Base-by-base conservation (phyloP, 2,888 invertebrate genomes). In the Anarsia innoxiella region DNA sequence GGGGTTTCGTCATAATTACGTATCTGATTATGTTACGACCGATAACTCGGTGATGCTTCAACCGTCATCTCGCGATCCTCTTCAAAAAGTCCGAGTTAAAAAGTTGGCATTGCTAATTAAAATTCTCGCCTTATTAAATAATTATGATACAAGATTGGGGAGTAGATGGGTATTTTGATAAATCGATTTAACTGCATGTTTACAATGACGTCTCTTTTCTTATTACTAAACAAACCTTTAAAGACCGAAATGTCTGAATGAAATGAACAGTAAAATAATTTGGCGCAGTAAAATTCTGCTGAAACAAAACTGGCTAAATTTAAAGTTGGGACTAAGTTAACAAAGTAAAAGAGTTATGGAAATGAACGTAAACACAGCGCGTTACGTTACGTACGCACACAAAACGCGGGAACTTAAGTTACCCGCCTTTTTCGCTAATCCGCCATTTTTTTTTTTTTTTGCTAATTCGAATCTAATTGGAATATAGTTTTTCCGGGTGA, bases 1-100 rank as follows among this genome's bases (percentile, higher is more conserved):
- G 80, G 82, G 83, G 83, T 83, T 83, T 78, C 78, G 72, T 83
- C 82, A 84, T 84, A 83, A 83, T 84, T 79, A 79, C 80, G 71
- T 73, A 65, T 66, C 59, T 73, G 75, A 80, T 83, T 78, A 83
- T 73, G 72, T 73, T 71, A 62, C 63, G 58, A 61, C 64, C 62
- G 75, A 80, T 77, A 72, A 75, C n/a, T n/a, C n/a, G n/a, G 66
- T 41, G 30, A 39, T 35, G 28, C 32, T 23, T 38, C 41, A n/a
- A n/a, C n/a, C n/a, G 29, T 33, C 11, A 23, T 41, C 31, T 31
- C 12, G 1, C 10, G 9, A 14, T 34, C 15, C 19, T 31, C 27
- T 23, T 23, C 15, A 29, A 4, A 8, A n/a, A n/a, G n/a, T n/a
- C n/a, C n/a, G 12, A 11, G 10, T 27, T 13, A 29, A 13, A 3